Base-by-base conservation (phyloP, 2,888 invertebrate species). In the Litoditis marina region DNA sequence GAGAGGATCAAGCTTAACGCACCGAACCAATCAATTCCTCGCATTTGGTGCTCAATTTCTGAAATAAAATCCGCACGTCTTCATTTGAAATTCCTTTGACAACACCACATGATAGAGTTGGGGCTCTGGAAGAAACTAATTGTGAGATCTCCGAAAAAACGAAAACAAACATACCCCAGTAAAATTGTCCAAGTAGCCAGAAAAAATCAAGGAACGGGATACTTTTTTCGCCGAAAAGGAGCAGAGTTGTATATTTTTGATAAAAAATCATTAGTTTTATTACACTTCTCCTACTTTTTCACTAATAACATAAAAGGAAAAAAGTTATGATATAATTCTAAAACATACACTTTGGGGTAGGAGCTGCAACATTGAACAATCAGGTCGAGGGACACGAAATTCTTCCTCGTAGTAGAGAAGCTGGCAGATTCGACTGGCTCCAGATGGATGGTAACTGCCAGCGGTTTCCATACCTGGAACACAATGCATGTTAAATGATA, bases 291-390 rank as follows among this genome's bases (percentile, higher is more conserved):
- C n/a, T n/a, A n/a, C n/a, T n/a, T n/a, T n/a, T n/a, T n/a, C n/a
- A n/a, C n/a, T n/a, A n/a, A n/a, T n/a, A n/a, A n/a, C n/a, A n/a
- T n/a, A n/a, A n/a, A n/a, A n/a, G n/a, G n/a, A n/a, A n/a, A 8
- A 8, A 36, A 22, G 39, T 28, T 19, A 13, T 51, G 19, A 19
- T 44, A 25, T 8, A 22, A 4, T n/a, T n/a, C n/a, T n/a, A 42
- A 27, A 42, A 51, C 60, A 39, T 22, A 60, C 61, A 28, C 49
- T n/a, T 55, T 27, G n/a, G 61, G 61, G 27, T 61, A 61, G 16
- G 27, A 39, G 27, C 13, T 46, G 19, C 55, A 30, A 19, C 61
- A 61, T 36, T n/a, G 13, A n/a, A 61, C 61, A 2, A n/a, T 25
- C 28, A 61, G 32, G 6, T 54, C 55, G 0, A 55, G 19, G 11